Conservation (phyloP, 2,797 vertebrate genomes). For the Aselliscus stoliczkanus region DNA sequence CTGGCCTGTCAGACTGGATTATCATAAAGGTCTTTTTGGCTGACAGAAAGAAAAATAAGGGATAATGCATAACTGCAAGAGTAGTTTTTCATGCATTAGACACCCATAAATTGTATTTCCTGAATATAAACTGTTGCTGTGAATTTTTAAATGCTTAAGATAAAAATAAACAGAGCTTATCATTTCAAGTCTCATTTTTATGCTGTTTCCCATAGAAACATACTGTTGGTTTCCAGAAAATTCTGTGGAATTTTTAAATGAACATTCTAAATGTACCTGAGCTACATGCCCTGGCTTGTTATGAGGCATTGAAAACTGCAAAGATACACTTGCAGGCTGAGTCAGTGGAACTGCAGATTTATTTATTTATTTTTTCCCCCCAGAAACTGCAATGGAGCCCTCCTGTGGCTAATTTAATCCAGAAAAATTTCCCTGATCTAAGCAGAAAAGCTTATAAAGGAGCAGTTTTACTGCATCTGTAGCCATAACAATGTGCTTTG, state of each 20-base stretch:
- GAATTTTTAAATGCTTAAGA: neutral
- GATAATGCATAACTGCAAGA: neutral
- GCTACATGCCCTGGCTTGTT: neutral
- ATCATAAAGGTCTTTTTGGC: neutral
- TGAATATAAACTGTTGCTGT: neutral
- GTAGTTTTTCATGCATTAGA: neutral
- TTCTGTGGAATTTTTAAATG: neutral
- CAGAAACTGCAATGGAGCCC: slow-evolving; percentile 15
- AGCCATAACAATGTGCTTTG: neutral
- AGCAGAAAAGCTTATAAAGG: slow-evolving; percentile 27
- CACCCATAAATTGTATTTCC: neutral
- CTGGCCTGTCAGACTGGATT: neutral
- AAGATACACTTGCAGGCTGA: neutral
- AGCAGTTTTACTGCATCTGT: neutral
- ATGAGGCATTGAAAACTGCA: neutral
- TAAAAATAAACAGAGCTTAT: slow-evolving; percentile 4
- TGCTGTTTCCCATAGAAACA: neutral
- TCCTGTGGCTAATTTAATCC: slow-evolving; percentile 38
- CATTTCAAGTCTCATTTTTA: neutral
- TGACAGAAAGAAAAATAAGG: slow-evolving; percentile 16
- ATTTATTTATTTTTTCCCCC: neutral
- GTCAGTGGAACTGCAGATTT: neutral
- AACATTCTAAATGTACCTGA: neutral
- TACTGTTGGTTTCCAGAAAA: neutral
- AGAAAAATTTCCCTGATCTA: neutral